Evolutionary conservation across 2,113 vertebrate species (phyloP).

Genomic region (Poeciliopsis retropinna): DNA sequence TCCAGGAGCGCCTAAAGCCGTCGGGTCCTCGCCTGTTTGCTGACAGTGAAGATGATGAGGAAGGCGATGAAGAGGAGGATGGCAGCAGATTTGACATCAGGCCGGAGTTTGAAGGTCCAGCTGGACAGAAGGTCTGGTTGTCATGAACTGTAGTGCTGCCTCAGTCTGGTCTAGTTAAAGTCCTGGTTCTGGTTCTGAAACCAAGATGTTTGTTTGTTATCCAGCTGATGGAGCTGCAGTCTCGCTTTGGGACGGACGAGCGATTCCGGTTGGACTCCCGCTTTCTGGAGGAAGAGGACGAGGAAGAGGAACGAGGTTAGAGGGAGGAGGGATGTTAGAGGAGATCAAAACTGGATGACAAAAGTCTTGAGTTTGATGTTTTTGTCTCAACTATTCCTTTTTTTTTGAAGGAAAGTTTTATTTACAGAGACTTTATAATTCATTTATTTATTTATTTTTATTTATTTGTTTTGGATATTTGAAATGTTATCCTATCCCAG

Average conservation of each 20-base stretch:
- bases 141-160: not conserved
- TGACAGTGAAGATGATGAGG: constrained; percentile 85
- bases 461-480: too few relatives aligned
- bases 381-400: too few relatives aligned
- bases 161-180: not conserved
- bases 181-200: not conserved
- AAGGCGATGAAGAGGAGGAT: constrained; percentile 71
- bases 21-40: constrained; percentile 82
- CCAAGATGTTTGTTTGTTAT: constrained; percentile 15
- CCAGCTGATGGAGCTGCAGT: constrained; percentile 91
- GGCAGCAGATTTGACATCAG: constrained; percentile 85
- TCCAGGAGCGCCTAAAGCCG: constrained; percentile 34
- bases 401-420: too few relatives aligned
- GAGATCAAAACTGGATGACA: too few relatives aligned
- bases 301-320: constrained; percentile 4
- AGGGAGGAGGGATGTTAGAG: not conserved
- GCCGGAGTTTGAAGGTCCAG: constrained; percentile 93
- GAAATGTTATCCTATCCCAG: too few relatives aligned
- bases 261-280: constrained; percentile 91
- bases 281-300: constrained; percentile 87
- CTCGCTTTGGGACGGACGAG: constrained; percentile 88
- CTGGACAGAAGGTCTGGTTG: constrained; percentile 89
- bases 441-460: too few relatives aligned
- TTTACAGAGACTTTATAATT: too few relatives aligned
- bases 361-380: too few relatives aligned